These are phyloP conservation scores for Pseudopipra pipra DNA, from an alignment of 2,113 vertebrate species.

Conservation along the genomic window DNA sequence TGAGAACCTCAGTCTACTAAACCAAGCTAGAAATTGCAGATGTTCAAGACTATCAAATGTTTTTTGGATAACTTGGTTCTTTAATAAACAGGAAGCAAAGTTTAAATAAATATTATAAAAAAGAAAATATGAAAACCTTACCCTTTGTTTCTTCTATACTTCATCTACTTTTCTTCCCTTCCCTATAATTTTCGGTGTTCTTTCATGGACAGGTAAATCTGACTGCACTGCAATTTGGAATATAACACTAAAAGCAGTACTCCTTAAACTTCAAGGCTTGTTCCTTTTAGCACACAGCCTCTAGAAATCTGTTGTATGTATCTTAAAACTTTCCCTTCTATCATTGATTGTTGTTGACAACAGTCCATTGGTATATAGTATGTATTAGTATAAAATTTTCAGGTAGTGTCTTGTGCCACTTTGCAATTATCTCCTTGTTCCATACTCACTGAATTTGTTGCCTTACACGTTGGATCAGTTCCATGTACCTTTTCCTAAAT, in stretches of 20 bases:
- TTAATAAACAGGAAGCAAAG: neutral
- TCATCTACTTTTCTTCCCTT: neutral
- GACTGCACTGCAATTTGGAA: neutral
- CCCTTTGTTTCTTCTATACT: neutral
- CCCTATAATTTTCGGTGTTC: neutral
- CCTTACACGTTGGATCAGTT: neutral
- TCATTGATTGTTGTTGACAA: neutral
- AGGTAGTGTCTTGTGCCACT: neutral
- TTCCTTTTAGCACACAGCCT: neutral
- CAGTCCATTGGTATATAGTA: neutral
- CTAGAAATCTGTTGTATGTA: neutral
- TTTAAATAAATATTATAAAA: neutral
- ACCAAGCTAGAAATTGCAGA: neutral
- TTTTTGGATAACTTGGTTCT: neutral
- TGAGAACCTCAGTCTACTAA: neutral
- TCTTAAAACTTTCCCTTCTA: neutral
- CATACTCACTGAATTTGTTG: neutral
- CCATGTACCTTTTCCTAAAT: neutral
- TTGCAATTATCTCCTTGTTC: neutral
- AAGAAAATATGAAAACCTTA: neutral
- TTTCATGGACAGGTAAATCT: neutral
- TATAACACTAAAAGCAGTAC: neutral
- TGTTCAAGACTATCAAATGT: neutral
- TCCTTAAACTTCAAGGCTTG: neutral
- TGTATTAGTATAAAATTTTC: neutral